phyloP scores from a whole-genome alignment of 2,888 invertebrate genomes.

The Margaritifera margaritifera region DNA sequence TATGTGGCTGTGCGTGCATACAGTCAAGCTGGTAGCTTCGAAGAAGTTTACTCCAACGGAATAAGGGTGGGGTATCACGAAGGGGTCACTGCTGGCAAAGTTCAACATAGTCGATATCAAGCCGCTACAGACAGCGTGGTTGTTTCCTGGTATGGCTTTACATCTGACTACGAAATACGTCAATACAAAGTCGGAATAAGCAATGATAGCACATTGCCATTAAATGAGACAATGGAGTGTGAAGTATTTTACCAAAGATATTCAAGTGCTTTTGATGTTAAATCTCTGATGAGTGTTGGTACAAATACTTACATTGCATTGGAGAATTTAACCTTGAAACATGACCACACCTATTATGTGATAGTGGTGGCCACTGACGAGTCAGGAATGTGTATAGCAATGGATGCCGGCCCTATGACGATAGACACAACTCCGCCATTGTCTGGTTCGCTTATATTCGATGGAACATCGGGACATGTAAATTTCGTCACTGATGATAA shows the following conservation, averaged over 20 bases:
- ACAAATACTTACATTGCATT: slow-evolving; percentile 32
- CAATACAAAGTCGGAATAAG: slow-evolving; percentile 39
- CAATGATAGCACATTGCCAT: slow-evolving; percentile 15
- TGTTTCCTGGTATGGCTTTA: slow-evolving; percentile 43
- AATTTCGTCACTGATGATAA: slow-evolving; percentile 8
- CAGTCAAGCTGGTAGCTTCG: slow-evolving; percentile 50
- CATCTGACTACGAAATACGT: slow-evolving; percentile 43
- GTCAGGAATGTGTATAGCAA: slow-evolving; percentile 36
- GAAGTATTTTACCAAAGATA: slow-evolving; percentile 6
- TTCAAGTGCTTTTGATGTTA: slow-evolving; percentile 24
- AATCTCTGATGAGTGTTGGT: slow-evolving; percentile 20
- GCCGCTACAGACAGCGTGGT: slow-evolving; percentile 24
- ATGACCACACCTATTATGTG: slow-evolving; percentile 34
- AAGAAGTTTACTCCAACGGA: slow-evolving; percentile 55
- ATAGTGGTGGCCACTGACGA: slow-evolving; percentile 43
- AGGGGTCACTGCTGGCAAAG: slow-evolving; percentile 31
- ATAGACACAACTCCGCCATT: slow-evolving; percentile 45
- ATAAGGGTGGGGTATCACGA: slow-evolving; percentile 47
- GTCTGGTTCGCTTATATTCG: slow-evolving; percentile 12
- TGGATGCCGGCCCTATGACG: slow-evolving; percentile 24
- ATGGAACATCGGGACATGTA: too few relatives aligned
- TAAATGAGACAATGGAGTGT: slow-evolving; percentile 30
- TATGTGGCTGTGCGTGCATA: slow-evolving; percentile 56
- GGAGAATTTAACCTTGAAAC: slow-evolving; percentile 24
- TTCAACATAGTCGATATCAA: slow-evolving; percentile 28